These are phyloP conservation scores for Lepisosteus oculatus DNA, from an alignment of 2,113 vertebrate species.

Conservation along the genomic window DNA sequence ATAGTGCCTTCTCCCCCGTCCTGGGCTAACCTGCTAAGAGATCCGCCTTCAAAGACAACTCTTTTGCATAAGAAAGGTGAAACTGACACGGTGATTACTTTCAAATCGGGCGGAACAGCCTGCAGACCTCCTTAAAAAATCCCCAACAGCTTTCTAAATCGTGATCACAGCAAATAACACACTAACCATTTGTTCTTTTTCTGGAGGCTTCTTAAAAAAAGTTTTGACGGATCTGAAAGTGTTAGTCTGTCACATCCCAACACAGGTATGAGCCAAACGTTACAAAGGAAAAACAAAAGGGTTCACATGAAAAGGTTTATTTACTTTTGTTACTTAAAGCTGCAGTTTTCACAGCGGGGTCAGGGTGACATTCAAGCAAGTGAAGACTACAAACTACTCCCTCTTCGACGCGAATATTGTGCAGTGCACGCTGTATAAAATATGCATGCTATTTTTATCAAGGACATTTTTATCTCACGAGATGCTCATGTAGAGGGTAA, in stretches of 20 bases:
- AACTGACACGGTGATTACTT: slow-evolving; percentile 85
- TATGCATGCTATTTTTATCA: too few species aligned
- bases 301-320: slow-evolving; percentile 21
- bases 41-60: slow-evolving; percentile 84
- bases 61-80: slow-evolving; percentile 91
- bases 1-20: slow-evolving; percentile 52
- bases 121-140: slow-evolving; percentile 62
- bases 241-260: slow-evolving; percentile 28
- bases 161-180: slow-evolving; percentile 58
- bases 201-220: slow-evolving; percentile 31
- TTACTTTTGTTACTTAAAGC: slow-evolving; percentile 28
- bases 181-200: slow-evolving; percentile 44
- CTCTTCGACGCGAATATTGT: too few species aligned
- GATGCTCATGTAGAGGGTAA: too few species aligned
- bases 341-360: slow-evolving; percentile 41
- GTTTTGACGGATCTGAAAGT: slow-evolving; percentile 28
- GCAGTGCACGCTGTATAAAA: too few species aligned
- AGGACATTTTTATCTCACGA: too few species aligned
- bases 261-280: slow-evolving; percentile 28
- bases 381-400: too few species aligned
- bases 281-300: slow-evolving; percentile 34
- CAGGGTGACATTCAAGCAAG: background rate
- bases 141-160: slow-evolving; percentile 47
- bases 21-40: slow-evolving; percentile 70
- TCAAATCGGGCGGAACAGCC: slow-evolving; percentile 78